Evolutionary conservation across 2,113 vertebrate genomes (phyloP), one percentile per base, ranked within the genome.

Genomic region (Antigone vipio): DNA sequence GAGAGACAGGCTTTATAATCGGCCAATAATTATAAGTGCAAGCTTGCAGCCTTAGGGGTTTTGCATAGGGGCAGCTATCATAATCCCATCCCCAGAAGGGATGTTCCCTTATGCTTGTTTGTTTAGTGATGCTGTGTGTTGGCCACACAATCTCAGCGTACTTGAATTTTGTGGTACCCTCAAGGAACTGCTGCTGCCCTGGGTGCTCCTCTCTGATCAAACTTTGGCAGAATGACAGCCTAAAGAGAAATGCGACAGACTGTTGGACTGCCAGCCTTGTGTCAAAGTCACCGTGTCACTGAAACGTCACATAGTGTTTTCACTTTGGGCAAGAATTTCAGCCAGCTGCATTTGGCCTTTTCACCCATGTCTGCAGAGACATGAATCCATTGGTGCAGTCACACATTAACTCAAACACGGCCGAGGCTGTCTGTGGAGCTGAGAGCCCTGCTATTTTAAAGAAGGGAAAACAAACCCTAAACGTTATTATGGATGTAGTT

Each of bases 271-370:
- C 63, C 77, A 78, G 74, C 49, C 18, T 38, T 47, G 16, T 67
- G 81, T 47, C 62, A 79, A 88, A 75, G 77, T 69, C 89, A 50
- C 58, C 19, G 45, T 64, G 87, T 62, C 66, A 73, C 62, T 50
- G 69, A 68, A 89, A 75, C 0, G 0, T 78, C 87, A 35, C 73
- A 63, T 4, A 29, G 44, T 49, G 72, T 68, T 45, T 73, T 94
- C 74, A 47, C 53, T 64, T 58, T 0, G 4, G 74, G 81, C 1
- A 44, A 76, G 82, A 93, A 53, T 85, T 94, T 88, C 84, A 89
- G 80, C 56, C 82, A 68, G 64, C 47, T 74, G 47, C n/a, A 14
- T 63, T 79, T 95, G 66, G 52, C 87, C 85, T 95, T 94, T 95
- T 93, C 90, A 83, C 63, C 79, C 12, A 1, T 35, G 82, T 88